Conservation (phyloP, 2,113 vertebrate genomes). For the Macaca fascicularis region T2T-MFA8v1.1 NC_088375.1:203975001-203975500, state of each 20-base stretch:
- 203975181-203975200: rapidly evolving
- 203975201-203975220: neutral
- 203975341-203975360: too few relatives aligned
- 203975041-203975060: neutral
- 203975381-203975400: neutral
- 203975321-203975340: too few relatives aligned
- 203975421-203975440: too few relatives aligned
- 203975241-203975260: neutral
- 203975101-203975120: neutral
- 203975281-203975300: too few relatives aligned
- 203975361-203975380: too few relatives aligned
- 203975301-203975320: too few relatives aligned
- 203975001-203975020: too few relatives aligned
- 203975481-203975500: neutral
- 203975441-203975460: neutral
- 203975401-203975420: neutral
- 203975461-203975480: neutral
- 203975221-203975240: too few relatives aligned
- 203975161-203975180: too few relatives aligned
- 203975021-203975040: neutral
- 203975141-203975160: too few relatives aligned
- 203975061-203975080: neutral
- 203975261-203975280: too few relatives aligned
- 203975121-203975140: too few relatives aligned
- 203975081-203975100: neutral